A percentile compares a stretch with the other conserved stretches of the same genome.
These are phyloP conservation scores for Mungos mungo DNA, from an alignment of 2,113 vertebrate species.

Conservation along the genomic window DNA sequence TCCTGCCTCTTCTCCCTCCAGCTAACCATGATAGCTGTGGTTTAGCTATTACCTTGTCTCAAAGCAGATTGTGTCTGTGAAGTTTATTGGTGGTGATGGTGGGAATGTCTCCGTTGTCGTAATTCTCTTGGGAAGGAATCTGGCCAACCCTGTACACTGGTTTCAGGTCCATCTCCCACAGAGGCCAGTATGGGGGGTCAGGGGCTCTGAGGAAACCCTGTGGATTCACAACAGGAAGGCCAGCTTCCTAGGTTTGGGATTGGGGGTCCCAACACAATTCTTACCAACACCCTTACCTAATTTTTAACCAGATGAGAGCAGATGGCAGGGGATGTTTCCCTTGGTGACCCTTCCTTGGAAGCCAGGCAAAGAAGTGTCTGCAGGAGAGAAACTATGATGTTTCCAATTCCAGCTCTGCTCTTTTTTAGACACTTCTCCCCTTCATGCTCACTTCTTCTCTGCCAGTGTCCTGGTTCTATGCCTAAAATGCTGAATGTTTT, in stretches of 20 bases:
- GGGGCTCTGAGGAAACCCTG: not conserved
- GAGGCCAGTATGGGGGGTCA: fast-evolving
- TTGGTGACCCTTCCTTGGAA: not conserved
- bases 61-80: not conserved
- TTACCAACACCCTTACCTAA: not conserved
- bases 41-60: not conserved
- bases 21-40: not conserved
- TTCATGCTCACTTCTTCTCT: not conserved
- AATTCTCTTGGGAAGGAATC: too few species aligned
- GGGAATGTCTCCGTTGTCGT: too few species aligned
- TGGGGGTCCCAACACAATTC: not conserved
- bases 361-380: not conserved
- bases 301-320: not conserved
- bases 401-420: not conserved
- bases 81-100: not conserved
- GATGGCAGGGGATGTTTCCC: not conserved
- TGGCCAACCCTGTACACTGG: fast-evolving
- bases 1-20: too few species aligned
- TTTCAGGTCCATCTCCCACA: not conserved
- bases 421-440: not conserved
- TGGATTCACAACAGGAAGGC: not conserved
- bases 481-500: not conserved
- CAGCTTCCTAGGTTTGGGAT: not conserved
- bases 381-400: not conserved
- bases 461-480: not conserved